Conservation (phyloP, 2,113 vertebrate genomes). For the Melanocharis versteri region DNA sequence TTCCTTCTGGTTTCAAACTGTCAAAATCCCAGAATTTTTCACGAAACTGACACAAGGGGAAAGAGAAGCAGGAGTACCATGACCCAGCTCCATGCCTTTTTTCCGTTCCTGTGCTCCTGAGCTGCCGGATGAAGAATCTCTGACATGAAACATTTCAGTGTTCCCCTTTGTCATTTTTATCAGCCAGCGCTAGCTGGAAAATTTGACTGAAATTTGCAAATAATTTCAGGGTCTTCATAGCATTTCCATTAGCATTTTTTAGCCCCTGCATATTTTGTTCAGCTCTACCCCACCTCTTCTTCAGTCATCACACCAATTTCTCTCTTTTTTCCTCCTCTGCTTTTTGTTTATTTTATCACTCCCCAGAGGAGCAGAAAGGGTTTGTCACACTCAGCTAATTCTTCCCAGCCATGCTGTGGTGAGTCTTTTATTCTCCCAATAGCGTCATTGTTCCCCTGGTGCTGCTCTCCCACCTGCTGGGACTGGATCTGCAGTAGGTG, state of each 20-base stretch:
- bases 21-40: not conserved
- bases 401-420: not conserved
- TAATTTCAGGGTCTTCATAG: not conserved
- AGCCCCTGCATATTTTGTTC: not conserved
- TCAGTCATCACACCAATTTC: not conserved
- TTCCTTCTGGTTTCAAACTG: not conserved
- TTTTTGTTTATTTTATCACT: slow-evolving; percentile 29
- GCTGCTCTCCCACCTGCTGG: slow-evolving; percentile 36
- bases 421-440: not conserved
- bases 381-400: slow-evolving; percentile 21
- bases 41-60: not conserved
- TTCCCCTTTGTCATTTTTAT: not conserved
- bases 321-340: not conserved
- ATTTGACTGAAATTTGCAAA: not conserved
- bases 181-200: not conserved
- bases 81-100: not conserved
- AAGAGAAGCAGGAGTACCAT: not conserved
- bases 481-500: slow-evolving; percentile 25
- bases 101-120: not conserved
- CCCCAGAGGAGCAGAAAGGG: not conserved
- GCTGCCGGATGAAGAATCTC: not conserved
- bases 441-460: not conserved
- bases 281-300: not conserved
- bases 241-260: not conserved
- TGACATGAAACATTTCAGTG: not conserved